Evolutionary conservation across 1,140 invertebrate genomes (phyloP).

Genomic region (Uloborus diversus): DNA sequence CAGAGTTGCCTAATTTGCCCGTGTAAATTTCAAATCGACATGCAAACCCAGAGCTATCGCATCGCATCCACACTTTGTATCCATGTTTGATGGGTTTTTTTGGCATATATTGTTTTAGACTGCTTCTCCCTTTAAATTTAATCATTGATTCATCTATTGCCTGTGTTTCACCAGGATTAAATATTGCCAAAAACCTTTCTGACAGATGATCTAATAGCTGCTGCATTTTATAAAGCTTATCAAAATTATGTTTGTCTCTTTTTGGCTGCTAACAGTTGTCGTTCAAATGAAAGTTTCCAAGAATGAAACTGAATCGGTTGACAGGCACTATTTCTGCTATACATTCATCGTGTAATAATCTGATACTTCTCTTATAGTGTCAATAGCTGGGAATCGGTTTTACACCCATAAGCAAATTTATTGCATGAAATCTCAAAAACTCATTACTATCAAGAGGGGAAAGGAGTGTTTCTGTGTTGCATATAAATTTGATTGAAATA

Average conservation of each 20-base stretch:
- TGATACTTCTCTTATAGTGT: background rate
- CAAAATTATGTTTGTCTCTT: background rate
- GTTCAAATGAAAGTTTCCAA: background rate
- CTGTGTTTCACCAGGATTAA: background rate
- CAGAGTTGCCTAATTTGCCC: background rate
- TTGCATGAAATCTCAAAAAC: background rate
- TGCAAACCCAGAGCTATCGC: background rate
- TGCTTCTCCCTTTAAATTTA: background rate
- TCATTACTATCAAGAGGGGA: background rate
- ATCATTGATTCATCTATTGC: background rate
- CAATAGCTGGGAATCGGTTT: background rate
- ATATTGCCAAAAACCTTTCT: background rate
- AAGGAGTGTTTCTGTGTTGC: background rate
- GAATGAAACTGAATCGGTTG: background rate
- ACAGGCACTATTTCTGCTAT: background rate
- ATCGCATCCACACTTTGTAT: background rate
- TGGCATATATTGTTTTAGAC: background rate
- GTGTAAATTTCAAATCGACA: background rate
- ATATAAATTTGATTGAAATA: slow-evolving; percentile 2
- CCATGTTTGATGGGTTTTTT: background rate
- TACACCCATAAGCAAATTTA: background rate
- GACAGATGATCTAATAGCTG: background rate
- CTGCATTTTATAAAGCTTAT: background rate
- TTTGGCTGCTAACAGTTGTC: background rate
- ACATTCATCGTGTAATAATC: background rate